Evolutionary conservation across 1,140 invertebrate genomes (phyloP).

Genomic region (Cheumatopsyche charites): DNA sequence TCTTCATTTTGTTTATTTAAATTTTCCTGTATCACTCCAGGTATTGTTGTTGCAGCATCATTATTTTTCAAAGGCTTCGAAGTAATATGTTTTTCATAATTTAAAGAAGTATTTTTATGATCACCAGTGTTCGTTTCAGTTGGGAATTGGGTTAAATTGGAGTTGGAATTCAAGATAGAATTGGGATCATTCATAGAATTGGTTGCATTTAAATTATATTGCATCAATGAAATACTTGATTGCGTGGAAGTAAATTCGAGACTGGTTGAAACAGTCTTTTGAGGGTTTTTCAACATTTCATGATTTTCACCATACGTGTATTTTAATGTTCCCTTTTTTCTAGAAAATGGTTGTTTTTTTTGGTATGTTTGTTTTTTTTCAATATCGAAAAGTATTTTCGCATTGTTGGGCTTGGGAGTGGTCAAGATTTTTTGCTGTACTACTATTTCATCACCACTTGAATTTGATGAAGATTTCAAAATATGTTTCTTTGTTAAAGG

Average conservation of each 20-base stretch:
- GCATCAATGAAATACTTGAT: too few relatives aligned
- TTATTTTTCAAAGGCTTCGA: too few relatives aligned
- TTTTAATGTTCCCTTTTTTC: constrained; percentile 60
- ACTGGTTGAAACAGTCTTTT: constrained; percentile 43
- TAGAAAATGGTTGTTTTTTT: constrained; percentile 56
- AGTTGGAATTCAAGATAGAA: too few relatives aligned
- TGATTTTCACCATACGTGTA: constrained; percentile 61
- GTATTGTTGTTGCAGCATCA: background rate
- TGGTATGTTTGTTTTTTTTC: constrained; percentile 43
- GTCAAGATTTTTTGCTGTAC: constrained; percentile 35
- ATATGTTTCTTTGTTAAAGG: background rate
- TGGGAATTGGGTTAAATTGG: too few relatives aligned
- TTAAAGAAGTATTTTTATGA: too few relatives aligned
- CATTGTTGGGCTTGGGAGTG: constrained; percentile 21
- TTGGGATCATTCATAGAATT: too few relatives aligned
- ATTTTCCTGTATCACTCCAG: too few relatives aligned
- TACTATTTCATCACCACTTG: constrained; percentile 45
- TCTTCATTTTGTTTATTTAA: background rate
- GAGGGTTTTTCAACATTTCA: constrained; percentile 54
- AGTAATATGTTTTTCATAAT: too few relatives aligned
- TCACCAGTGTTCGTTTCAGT: too few relatives aligned
- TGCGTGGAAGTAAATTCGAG: background rate
- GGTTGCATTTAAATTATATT: too few relatives aligned
- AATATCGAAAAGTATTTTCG: constrained; percentile 40
- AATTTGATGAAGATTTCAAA: background rate